Evolutionary conservation across 2,888 invertebrate species (phyloP), one percentile per base, ranked within the genome.

Genomic region (Cistogaster globosa): DNA sequence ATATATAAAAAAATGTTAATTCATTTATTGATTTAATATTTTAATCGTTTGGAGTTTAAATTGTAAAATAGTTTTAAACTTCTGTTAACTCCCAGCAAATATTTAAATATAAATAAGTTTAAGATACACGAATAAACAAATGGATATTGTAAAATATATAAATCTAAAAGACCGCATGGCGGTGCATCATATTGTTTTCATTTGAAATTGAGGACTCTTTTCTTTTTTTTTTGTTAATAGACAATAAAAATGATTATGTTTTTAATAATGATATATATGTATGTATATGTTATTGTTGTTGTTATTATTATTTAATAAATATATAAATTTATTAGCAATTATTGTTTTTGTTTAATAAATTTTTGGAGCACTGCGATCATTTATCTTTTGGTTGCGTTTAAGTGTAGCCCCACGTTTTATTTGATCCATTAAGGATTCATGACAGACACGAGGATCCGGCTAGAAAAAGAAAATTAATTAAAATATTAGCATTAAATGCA

Each of bases 371-470:
- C 97, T 97, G 87, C 97, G 94, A 92, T 97, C 97, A 93, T 93
- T 93, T 84, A 92, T 92, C 88, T 92, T 93, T 88, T 92, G 91
- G 87, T 97, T 96, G 89, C 97, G 95, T 82, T 96, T 95, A 78
- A 98, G 92, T 53, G 96, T 95, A 20, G 97, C 97, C 79, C 98
- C 98, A 86, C 96, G 94, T 89, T 97, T 96, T 85, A 98, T 98
- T 91, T 98, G 98, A 93, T 98, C 98, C 97, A 98, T 97, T n/a
- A 98, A 93, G 0, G 97, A 97, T 87, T 97, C 97, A 92, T 97
- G 96, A 89, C 96, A 96, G 45, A 95, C 93, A 82, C 96, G 94
- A 0, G 96, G 96, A 92, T 97, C 97, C 80, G 96, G 95, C 94
- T 96, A 92, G 72, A 93, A 93, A 63, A 81, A 88, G 11, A 45